phyloP scores from a whole-genome alignment of 1,140 invertebrate species.

The Oryctes rhinoceros region DNA sequence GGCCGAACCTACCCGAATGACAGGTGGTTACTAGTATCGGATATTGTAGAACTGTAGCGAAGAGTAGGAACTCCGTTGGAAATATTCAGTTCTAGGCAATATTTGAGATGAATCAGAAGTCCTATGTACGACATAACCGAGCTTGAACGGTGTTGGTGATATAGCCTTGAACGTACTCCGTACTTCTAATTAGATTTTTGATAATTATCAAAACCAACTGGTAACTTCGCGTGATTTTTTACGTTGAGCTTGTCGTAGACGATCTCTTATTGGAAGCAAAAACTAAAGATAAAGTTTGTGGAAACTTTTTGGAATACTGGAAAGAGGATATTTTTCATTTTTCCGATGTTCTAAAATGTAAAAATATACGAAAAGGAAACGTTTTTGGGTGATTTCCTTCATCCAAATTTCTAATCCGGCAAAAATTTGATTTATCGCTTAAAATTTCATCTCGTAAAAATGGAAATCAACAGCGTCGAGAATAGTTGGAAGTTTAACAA shows the following conservation, averaged over 20 bases:
- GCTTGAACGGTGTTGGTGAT: not conserved
- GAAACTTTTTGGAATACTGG: not conserved
- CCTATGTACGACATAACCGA: not conserved
- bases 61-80: not conserved
- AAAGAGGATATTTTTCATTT: not conserved
- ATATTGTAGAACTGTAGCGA: not conserved
- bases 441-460: not conserved
- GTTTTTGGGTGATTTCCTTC: not conserved
- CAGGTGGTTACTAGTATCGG: conserved; percentile 20
- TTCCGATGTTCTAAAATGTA: not conserved
- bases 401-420: too few relatives aligned
- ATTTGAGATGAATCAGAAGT: not conserved
- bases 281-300: too few relatives aligned
- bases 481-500: conserved; percentile 21
- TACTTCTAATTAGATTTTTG: not conserved
- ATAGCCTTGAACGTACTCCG: not conserved
- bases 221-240: too few relatives aligned
- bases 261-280: not conserved
- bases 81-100: conserved; percentile 18
- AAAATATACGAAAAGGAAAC: not conserved
- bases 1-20: not conserved
- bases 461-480: conserved; percentile 19
- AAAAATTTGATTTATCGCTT: too few relatives aligned
- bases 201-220: not conserved
- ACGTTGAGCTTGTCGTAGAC: too few relatives aligned